phyloP scores from a whole-genome alignment of 2,797 vertebrate genomes.

The Rhinogobio ventralis region DNA sequence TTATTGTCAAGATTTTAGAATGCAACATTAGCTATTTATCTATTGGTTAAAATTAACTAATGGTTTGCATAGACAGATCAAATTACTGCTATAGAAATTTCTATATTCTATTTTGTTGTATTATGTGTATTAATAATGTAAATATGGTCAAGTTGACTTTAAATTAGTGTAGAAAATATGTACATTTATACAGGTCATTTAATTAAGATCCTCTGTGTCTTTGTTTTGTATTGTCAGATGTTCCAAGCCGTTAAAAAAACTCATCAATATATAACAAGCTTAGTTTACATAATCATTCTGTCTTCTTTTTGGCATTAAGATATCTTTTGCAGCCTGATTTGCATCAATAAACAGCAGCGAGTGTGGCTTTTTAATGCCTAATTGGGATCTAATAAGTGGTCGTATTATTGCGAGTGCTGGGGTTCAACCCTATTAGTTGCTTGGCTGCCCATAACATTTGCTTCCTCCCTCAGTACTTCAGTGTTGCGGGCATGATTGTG shows the following conservation, averaged over 20 bases:
- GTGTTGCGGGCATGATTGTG: conserved; percentile 72
- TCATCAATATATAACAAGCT: background rate
- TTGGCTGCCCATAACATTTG: conserved; percentile 85
- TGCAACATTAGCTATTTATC: background rate
- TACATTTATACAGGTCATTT: background rate
- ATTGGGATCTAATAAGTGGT: conserved; percentile 84
- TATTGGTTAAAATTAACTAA: background rate
- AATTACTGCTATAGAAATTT: too few relatives aligned
- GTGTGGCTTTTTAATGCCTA: conserved; percentile 83
- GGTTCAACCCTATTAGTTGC: conserved; percentile 87
- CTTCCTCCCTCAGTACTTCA: conserved; percentile 72
- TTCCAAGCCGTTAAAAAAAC: conserved; percentile 9
- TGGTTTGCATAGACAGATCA: background rate
- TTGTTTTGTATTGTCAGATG: conserved; percentile 22
- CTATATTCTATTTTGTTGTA: background rate
- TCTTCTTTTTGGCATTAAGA: conserved; percentile 72
- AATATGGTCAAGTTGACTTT: background rate
- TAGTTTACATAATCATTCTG: conserved; percentile 37
- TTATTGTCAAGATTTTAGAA: background rate
- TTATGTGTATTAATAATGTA: background rate
- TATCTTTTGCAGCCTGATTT: conserved; percentile 81
- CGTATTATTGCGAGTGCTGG: conserved; percentile 82
- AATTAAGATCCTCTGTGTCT: conserved; percentile 9
- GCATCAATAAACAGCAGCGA: conserved; percentile 82
- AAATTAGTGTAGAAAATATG: background rate